A percentile compares a stretch with the other conserved stretches of the same genome.
phyloP scores from a whole-genome alignment of 2,888 invertebrate species.

The Drosophila kuntzei region DNA sequence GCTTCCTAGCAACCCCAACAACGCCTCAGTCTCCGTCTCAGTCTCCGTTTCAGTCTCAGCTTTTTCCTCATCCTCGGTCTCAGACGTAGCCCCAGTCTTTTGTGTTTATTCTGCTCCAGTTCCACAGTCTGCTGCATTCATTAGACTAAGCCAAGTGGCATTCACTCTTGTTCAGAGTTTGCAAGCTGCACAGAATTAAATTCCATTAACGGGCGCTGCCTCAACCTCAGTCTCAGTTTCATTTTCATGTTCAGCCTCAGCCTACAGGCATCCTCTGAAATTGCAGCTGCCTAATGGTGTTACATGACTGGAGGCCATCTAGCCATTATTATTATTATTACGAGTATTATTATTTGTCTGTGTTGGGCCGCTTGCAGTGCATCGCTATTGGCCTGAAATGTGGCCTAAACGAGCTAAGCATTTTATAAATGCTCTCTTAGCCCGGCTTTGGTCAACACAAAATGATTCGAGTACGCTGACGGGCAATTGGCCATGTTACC shows the following conservation, averaged over 20 bases:
- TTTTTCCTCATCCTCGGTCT: slow-evolving; percentile 16
- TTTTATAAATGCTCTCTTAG: slow-evolving; percentile 34
- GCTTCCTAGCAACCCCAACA: slow-evolving; percentile 56
- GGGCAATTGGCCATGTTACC: slow-evolving; percentile 38
- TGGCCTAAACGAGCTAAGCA: slow-evolving; percentile 30
- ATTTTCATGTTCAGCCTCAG: slow-evolving; percentile 13
- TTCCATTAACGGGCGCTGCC: slow-evolving; percentile 65
- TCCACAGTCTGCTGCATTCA: slow-evolving; percentile 79
- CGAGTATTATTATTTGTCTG: slow-evolving; percentile 53
- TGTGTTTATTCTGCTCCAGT: slow-evolving; percentile 72
- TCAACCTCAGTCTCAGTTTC: slow-evolving; percentile 12
- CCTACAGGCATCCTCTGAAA: slow-evolving; percentile 13
- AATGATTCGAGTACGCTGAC: slow-evolving; percentile 12
- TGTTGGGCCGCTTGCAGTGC: slow-evolving; percentile 8
- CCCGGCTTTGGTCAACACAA: slow-evolving; percentile 28
- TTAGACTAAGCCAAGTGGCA: slow-evolving; percentile 76
- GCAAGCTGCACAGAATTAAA: slow-evolving; percentile 56
- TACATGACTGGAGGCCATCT: slow-evolving; percentile 65
- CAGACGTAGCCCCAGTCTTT: slow-evolving; percentile 44
- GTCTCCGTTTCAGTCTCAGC: slow-evolving; percentile 1
- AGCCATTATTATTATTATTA: slow-evolving; percentile 59
- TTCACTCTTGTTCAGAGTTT: slow-evolving; percentile 30
- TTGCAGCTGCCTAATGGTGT: slow-evolving; percentile 64
- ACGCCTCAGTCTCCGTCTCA: not conserved
- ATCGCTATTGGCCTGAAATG: slow-evolving; percentile 24